Percentiles rank a stretch among this genome's conserved stretches.
phyloP scores from a whole-genome alignment of 1,140 invertebrate genomes.

The Centruroides sculpturatus region DNA sequence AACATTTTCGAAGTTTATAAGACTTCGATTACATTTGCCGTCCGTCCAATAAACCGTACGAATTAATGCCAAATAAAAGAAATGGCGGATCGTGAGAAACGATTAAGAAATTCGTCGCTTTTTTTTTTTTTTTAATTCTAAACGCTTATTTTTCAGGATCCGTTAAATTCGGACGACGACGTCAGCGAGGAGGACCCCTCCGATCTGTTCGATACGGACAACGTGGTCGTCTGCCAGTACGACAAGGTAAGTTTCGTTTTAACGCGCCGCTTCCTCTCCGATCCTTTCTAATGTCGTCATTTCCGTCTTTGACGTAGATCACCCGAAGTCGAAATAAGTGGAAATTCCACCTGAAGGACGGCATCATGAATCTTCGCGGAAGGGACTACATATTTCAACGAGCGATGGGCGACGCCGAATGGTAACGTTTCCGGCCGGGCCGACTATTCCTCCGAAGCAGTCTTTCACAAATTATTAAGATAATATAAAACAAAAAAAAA shows the following conservation, averaged over 20 bases:
- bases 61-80: too few species aligned
- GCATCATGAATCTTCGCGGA: constrained; percentile 96
- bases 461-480: too few species aligned
- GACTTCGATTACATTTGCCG: too few species aligned
- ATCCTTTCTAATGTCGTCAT: neutral
- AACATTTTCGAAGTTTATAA: too few species aligned
- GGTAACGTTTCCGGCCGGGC: constrained; percentile 39
- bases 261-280: neutral
- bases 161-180: constrained; percentile 36
- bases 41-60: too few species aligned
- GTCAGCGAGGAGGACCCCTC: constrained; percentile 33
- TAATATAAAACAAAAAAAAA: too few species aligned
- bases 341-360: constrained; percentile 99
- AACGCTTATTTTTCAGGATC: constrained; percentile 21
- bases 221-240: constrained; percentile 23
- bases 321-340: constrained; percentile 93
- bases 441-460: too few species aligned
- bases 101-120: neutral
- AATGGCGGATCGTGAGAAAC: too few species aligned
- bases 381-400: constrained; percentile 98
- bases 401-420: constrained; percentile 95
- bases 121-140: neutral
- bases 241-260: constrained; percentile 28
- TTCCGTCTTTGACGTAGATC: constrained; percentile 43
- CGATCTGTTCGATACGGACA: constrained; percentile 35